Base-by-base conservation (phyloP, 2,797 vertebrate species). In the Cirrhinus mrigala region DNA sequence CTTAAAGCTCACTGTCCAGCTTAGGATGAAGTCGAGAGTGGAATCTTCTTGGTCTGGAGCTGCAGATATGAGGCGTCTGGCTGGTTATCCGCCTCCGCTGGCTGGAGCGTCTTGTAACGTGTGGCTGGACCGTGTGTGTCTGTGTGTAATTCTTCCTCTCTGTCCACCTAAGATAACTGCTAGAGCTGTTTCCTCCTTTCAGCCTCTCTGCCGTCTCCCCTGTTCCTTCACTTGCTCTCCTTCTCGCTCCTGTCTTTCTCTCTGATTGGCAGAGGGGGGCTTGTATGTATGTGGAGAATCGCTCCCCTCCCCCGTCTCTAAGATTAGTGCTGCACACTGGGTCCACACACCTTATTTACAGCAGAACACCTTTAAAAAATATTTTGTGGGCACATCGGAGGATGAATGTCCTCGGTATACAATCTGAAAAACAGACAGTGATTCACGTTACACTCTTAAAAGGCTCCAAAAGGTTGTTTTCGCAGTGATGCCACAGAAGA, bases 311-410 rank as follows among this genome's bases (percentile, higher is more conserved):
- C 78, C 81, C 83, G 82, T 87, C 82, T 89, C 60, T 89, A 87
- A 85, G 90, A 84, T 89, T 90, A 90, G 66, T 81, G 89, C 90
- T 89, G 89, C 85, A 87, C 86, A 88, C 80, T 80, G 84, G 91
- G 83, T 88, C 87, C 86, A 88, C 86, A 89, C 70, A 82, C 37
- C 79, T 77, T 77, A 69, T 82, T 56, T 27, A 84, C 54, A 33
- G 75, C 83, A 66, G 52, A 85, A 62, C 68, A 80, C 54, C 54
- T 85, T 46, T 73, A 73, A 73, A 80, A 73, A 89, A 88, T 87
- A 89, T 86, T 84, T 83, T 87, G 88, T 80, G 79, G 89, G 88
- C 88, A 85, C 88, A 54, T 85, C 60, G 58, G 86, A 84, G 86
- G 89, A 90, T 90, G 91, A 89, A 89, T 84, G 87, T 92, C 89